phyloP scores from a whole-genome alignment of 2,888 invertebrate genomes.

The Drepanosiphum platanoidis region DNA sequence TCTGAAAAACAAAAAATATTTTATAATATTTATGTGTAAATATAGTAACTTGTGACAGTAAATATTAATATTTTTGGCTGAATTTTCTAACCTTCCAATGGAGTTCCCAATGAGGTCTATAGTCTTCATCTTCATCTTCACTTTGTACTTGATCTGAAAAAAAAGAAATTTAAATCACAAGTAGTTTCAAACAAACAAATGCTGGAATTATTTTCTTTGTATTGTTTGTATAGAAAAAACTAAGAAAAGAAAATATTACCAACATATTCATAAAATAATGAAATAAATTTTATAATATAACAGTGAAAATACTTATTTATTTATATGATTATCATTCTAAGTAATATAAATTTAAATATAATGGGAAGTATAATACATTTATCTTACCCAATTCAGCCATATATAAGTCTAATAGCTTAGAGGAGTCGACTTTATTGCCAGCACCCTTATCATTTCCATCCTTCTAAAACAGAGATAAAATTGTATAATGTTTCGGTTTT shows the following conservation, averaged over 20 bases:
- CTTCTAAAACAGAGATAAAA: conserved; percentile 18
- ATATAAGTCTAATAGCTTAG: conserved; percentile 54
- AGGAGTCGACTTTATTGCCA: conserved; percentile 28
- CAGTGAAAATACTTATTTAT: not conserved
- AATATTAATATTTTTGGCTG: too few species aligned
- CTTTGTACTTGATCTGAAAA: conserved; percentile 58
- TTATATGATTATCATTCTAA: not conserved
- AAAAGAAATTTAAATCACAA: not conserved
- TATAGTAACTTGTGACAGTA: not conserved
- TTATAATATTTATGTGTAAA: not conserved
- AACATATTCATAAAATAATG: not conserved
- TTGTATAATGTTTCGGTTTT: not conserved
- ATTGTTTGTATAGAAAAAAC: not conserved
- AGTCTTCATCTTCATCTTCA: conserved; percentile 62
- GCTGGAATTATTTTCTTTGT: not conserved
- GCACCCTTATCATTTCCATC: conserved; percentile 11
- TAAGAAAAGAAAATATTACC: too few species aligned
- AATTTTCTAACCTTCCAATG: conserved; percentile 48
- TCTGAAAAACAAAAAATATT: conserved; percentile 45
- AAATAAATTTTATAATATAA: too few species aligned
- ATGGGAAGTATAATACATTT: not conserved
- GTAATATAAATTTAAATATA: not conserved
- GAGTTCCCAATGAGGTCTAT: conserved; percentile 52
- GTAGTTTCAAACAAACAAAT: not conserved
- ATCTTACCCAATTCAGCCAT: conserved; percentile 44